Evolutionary conservation across 2,888 invertebrate species (phyloP), one percentile per base, ranked within the genome.

Genomic region (Xestia c-nigrum): DNA sequence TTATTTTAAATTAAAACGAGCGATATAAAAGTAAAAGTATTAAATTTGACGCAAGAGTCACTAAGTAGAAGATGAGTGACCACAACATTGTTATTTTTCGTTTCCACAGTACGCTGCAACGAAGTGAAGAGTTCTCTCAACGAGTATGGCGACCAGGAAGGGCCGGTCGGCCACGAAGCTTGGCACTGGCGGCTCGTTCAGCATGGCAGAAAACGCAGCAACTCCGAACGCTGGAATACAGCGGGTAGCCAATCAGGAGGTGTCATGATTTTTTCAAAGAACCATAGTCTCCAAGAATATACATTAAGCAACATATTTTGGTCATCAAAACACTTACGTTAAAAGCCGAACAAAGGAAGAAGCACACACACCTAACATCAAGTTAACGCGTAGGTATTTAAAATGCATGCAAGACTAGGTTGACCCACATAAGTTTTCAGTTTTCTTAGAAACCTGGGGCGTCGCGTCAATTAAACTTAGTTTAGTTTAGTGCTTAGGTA

Each of bases 101-200:
- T 3, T 77, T 64, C 91, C 92, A 21, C 90, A 90, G 78, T 92
- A 90, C 1, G 89, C 86, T 9, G 94, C 91, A 63, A 91, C 80
- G 90, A 95, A 95, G 85, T 90, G 92, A 1, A 92, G 89, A 0
- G 87, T 85, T 69, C 89, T 89, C 38, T 89, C 87, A 43, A 90
- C 87, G 40, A 92, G 78, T 71, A 95, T 91, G 14, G 85, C 89
- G 14, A 90, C 91, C 71, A 95, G 78, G 91, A 95, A 95, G 0
- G 95, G 94, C 21, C 90, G 93, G 83, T 95, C 93, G 0, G 94
- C 95, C 19, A 85, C 84, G 90, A 95, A 95, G 24, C 76, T 78
- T 12, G 81, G 91, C 78, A 92, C 92, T 14, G 92, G 93, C 1
- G 82, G 78, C 69, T 86, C 74, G 82, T 88, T 83, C 63, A 94